phyloP scores from a whole-genome alignment of 64 coral and sea anemone genomes.

The Stylophora pistillata region DNA sequence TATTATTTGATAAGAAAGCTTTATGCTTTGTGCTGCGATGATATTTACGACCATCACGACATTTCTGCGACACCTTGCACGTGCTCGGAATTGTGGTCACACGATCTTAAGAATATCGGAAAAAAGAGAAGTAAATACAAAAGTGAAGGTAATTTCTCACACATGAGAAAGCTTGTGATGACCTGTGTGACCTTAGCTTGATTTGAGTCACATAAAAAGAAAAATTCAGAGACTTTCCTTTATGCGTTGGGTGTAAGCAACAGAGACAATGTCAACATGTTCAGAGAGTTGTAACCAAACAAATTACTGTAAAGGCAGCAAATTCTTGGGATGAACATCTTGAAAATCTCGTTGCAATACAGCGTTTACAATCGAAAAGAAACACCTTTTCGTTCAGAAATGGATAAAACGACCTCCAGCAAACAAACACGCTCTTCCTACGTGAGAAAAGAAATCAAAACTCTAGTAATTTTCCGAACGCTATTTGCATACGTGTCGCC shows the following conservation, averaged over 20 bases:
- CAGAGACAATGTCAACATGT: too few species aligned
- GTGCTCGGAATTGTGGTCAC: neutral
- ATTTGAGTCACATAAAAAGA: neutral
- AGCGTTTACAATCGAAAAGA: neutral
- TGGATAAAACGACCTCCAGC: neutral
- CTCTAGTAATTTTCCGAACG: conserved; percentile 6
- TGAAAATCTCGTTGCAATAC: conserved; percentile 16
- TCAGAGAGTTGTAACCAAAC: conserved; percentile 3
- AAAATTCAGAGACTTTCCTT: conserved; percentile 13
- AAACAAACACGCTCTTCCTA: neutral
- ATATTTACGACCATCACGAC: neutral
- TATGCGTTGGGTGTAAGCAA: too few species aligned
- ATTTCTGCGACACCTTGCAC: too few species aligned
- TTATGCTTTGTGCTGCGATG: too few species aligned
- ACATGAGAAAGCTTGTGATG: conserved; percentile 6
- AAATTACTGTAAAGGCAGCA: neutral
- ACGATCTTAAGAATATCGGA: conserved; percentile 13
- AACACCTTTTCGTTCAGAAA: conserved; percentile 2
- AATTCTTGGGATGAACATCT: conserved; percentile 14
- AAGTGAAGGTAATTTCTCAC: conserved; percentile 11
- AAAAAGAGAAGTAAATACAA: neutral
- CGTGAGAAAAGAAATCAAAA: conserved; percentile 15
- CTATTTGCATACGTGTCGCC: neutral
- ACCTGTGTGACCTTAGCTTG: neutral
- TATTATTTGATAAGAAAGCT: too few species aligned